phyloP scores from a whole-genome alignment of 2,797 vertebrate species.

The Sebastes wilsoni region DNA sequence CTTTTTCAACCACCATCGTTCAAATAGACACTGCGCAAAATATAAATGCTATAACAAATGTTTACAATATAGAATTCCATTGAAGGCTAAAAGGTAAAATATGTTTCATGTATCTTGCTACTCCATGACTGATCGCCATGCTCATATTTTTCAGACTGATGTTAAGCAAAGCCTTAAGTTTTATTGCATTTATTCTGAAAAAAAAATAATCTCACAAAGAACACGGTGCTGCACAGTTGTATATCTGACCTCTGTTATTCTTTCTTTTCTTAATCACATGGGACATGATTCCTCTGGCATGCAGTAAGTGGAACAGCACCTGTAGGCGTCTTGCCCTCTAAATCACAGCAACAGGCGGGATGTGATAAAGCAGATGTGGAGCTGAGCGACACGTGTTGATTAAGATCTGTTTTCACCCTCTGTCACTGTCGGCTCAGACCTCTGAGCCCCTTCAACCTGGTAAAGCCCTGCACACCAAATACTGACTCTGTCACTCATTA shows the following conservation, averaged over 20 bases:
- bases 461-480: neutral
- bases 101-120: neutral
- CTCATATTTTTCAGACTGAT: neutral
- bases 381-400: slow-evolving; percentile 21
- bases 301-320: slow-evolving; percentile 55
- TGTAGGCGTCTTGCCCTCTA: slow-evolving; percentile 36
- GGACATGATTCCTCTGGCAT: slow-evolving; percentile 49
- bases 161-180: neutral
- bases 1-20: neutral
- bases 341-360: slow-evolving; percentile 56
- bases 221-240: neutral
- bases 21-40: neutral
- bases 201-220: neutral
- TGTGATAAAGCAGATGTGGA: slow-evolving; percentile 53
- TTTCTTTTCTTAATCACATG: slow-evolving; percentile 39
- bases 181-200: neutral
- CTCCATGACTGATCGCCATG: neutral
- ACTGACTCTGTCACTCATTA: slow-evolving; percentile 44
- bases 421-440: slow-evolving; percentile 30
- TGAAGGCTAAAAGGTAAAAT: neutral
- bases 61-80: neutral
- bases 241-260: slow-evolving; percentile 42
- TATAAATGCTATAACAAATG: neutral
- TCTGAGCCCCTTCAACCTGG: slow-evolving; percentile 6
- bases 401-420: slow-evolving; percentile 35